phyloP scores from a whole-genome alignment of 2,113 vertebrate genomes.

The Dissostichus mawsoni region DNA sequence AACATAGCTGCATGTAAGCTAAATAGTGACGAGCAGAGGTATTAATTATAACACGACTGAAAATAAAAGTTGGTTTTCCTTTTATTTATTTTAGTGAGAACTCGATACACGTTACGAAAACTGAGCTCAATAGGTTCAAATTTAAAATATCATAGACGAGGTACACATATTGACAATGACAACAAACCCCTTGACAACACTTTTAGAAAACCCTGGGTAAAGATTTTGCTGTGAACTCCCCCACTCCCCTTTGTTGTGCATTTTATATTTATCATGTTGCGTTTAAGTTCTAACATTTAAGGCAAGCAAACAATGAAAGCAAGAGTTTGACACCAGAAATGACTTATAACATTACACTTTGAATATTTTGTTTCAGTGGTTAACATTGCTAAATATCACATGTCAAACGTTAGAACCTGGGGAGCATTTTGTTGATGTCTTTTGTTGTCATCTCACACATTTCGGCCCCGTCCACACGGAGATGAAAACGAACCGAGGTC shows the following conservation, averaged over 20 bases:
- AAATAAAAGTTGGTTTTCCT: too few relatives aligned
- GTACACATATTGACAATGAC: background rate
- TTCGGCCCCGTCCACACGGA: too few relatives aligned
- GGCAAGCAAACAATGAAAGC: too few relatives aligned
- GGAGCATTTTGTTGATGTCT: background rate
- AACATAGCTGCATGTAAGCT: background rate
- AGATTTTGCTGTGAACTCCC: background rate
- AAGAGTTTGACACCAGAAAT: too few relatives aligned
- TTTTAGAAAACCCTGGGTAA: background rate
- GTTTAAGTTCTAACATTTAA: background rate
- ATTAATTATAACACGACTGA: too few relatives aligned
- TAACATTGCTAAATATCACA: too few relatives aligned
- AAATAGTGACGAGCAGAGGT: background rate
- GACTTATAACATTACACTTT: too few relatives aligned
- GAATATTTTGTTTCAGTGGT: too few relatives aligned
- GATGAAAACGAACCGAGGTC: too few relatives aligned
- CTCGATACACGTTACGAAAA: background rate
- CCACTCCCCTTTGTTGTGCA: background rate
- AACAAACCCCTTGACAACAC: background rate
- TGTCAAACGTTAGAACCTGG: too few relatives aligned
- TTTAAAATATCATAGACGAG: background rate
- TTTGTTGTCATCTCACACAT: background rate
- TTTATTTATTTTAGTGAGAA: background rate
- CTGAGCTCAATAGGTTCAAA: too few relatives aligned
- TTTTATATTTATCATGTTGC: background rate